Base-by-base conservation (phyloP, 2,113 vertebrate genomes). In the Mungos mungo region DNA sequence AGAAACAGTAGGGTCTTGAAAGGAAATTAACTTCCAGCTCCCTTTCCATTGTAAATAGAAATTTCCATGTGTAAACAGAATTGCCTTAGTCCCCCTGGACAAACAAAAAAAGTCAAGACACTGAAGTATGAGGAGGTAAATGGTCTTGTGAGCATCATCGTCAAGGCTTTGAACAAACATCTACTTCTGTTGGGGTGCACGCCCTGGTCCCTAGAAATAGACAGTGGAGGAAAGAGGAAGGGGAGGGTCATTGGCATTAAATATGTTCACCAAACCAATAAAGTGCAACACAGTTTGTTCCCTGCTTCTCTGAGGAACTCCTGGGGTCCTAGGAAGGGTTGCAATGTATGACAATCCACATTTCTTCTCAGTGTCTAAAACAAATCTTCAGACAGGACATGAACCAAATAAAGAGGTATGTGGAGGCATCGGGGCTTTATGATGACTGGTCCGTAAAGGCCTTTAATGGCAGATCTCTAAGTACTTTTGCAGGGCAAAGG, bases 21-120 rank as follows among this genome's bases (percentile, higher is more conserved):
- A 92, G 45, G 71, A 97, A 93, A 93, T 71, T 14, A 85, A 81
- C 35, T 88, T 92, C 35, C 52, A 77, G 72, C 69, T 90, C 72
- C 88, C 89, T 94, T 65, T 90, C 71, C 31, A 35, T 60, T 25
- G 3, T 31, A 47, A 77, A 77, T 45, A 47, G 74, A 47, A 31
- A 47, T 77, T 23, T 50, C 77, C 54, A 27, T 5, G 23, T 47
- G 47, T 47, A 69, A 71, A 85, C 38, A 54, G 65, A 81, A 85
- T 29, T 7, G 72, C 16, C 66, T 82, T 11, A 5, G 65, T 76
- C 66, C 38, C 71, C 19, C 14, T 47, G 11, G 76, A 21, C 29
- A 93, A 95, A 50, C n/a, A 88, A 90, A 89, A 52, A 47, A 54
- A 79, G 41, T 84, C 41, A 85, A 86, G 76, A 90, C 50, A 19